Percentiles rank a stretch among this genome's conserved stretches.
Conservation (phyloP, 2,888 invertebrate species). For the Ectemnius lituratus region DNA sequence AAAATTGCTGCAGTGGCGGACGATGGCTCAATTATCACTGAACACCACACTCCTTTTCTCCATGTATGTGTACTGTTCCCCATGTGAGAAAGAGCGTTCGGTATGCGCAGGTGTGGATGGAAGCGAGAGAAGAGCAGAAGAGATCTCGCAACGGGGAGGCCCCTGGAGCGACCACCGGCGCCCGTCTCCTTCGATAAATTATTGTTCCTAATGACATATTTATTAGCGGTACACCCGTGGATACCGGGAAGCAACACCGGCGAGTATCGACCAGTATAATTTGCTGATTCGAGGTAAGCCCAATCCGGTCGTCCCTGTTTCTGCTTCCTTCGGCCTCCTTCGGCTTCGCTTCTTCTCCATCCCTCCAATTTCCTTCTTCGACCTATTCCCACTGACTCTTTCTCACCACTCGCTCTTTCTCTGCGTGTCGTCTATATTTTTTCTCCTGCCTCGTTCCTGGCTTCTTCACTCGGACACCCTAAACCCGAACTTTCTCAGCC, state of each 20-base stretch:
- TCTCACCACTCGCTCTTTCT: no score
- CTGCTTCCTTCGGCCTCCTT: slow-evolving; percentile 2
- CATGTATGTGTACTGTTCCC: background rate
- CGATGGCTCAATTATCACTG: slow-evolving; percentile 69
- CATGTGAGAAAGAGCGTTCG: background rate
- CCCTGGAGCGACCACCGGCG: slow-evolving; percentile 46
- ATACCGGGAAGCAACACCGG: slow-evolving; percentile 49
- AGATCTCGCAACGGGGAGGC: slow-evolving; percentile 23
- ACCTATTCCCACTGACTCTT: no score
- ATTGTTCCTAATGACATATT: slow-evolving; percentile 68
- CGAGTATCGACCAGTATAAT: slow-evolving; percentile 58
- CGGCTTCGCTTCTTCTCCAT: background rate
- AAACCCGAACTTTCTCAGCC: no score
- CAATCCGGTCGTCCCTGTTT: slow-evolving; percentile 35
- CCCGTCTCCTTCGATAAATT: slow-evolving; percentile 62
- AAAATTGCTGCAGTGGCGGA: slow-evolving; percentile 51
- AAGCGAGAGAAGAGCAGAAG: slow-evolving; percentile 15
- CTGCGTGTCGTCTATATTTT: slow-evolving; percentile 1
- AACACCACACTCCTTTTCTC: background rate
- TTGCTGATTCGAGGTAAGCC: slow-evolving; percentile 61
- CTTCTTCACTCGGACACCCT: background rate
- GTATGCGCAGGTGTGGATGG: slow-evolving; percentile 19
- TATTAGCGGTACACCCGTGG: slow-evolving; percentile 52
- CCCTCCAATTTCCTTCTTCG: no score
- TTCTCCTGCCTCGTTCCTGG: background rate